Percentiles rank a stretch among this genome's conserved stretches.
phyloP scores from a whole-genome alignment of 2,888 invertebrate species.

The Eugnorisma glareosa region DNA sequence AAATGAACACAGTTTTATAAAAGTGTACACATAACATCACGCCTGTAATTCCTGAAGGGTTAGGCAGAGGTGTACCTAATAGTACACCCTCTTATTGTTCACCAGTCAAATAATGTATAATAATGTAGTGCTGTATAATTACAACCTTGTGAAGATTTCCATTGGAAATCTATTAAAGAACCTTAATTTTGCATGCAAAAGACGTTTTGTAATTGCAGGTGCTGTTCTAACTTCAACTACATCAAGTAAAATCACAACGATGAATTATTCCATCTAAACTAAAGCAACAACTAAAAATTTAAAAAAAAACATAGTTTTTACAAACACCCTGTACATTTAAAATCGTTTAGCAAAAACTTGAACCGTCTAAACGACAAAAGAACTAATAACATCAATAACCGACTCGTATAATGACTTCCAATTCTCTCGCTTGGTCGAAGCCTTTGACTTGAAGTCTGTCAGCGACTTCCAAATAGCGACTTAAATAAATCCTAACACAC shows the following conservation, averaged over 20 bases:
- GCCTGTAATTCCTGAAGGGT: too few species aligned
- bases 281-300: not conserved
- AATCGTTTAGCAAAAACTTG: conserved; percentile 79
- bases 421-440: conserved; percentile 78
- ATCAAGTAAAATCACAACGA: not conserved
- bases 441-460: conserved; percentile 78
- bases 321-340: conserved; percentile 75
- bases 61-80: too few species aligned
- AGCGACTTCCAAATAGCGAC: conserved; percentile 78
- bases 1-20: too few species aligned
- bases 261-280: not conserved
- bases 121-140: not conserved
- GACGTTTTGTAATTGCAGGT: too few species aligned
- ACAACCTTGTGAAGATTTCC: not conserved
- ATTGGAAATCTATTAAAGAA: not conserved
- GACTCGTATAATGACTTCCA: conserved; percentile 74
- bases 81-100: too few species aligned
- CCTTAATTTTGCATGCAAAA: not conserved
- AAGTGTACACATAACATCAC: too few species aligned
- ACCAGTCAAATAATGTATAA: too few species aligned
- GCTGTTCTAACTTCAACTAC: not conserved
- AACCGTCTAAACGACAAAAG: conserved; percentile 80
- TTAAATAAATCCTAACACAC: conserved; percentile 80
- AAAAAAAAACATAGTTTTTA: not conserved
- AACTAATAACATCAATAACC: conserved; percentile 81